These are phyloP conservation scores for Gila robusta DNA, from an alignment of 2,797 vertebrate species.

Conservation along the genomic window DNA sequence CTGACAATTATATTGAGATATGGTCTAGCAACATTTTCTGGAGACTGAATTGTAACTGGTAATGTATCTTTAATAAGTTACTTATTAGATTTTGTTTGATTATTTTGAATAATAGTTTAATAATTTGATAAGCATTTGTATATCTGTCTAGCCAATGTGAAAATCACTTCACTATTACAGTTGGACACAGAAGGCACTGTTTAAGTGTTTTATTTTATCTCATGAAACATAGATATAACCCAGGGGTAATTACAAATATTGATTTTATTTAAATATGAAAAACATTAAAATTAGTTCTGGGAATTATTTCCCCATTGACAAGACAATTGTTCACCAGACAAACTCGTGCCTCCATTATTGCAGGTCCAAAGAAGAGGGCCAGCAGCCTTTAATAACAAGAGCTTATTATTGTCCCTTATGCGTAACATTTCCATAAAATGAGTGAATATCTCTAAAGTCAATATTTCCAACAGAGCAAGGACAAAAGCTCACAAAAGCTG, in stretches of 20 bases:
- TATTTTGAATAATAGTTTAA: constrained; percentile 6
- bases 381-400: constrained; percentile 53
- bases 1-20: background rate
- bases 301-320: constrained; percentile 36
- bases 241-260: constrained; percentile 30
- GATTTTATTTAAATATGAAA: constrained; percentile 38
- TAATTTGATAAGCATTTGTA: constrained; percentile 20
- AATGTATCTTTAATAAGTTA: constrained; percentile 13
- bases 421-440: constrained; percentile 76
- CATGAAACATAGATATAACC: constrained; percentile 22
- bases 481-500: constrained; percentile 39
- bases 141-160: background rate
- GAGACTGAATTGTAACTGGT: background rate
- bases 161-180: constrained; percentile 10
- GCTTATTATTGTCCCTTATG: constrained; percentile 54
- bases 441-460: constrained; percentile 69
- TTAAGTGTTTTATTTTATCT: constrained; percentile 59
- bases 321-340: constrained; percentile 12
- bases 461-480: constrained; percentile 74
- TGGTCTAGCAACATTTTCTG: background rate
- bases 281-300: constrained; percentile 20
- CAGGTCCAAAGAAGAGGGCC: constrained; percentile 27
- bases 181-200: background rate
- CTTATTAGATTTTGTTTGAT: constrained; percentile 7
- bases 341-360: background rate